These are phyloP conservation scores for Lordiphosa andalusiaca DNA, from an alignment of 2,888 invertebrate genomes.

Conservation along the genomic window DNA sequence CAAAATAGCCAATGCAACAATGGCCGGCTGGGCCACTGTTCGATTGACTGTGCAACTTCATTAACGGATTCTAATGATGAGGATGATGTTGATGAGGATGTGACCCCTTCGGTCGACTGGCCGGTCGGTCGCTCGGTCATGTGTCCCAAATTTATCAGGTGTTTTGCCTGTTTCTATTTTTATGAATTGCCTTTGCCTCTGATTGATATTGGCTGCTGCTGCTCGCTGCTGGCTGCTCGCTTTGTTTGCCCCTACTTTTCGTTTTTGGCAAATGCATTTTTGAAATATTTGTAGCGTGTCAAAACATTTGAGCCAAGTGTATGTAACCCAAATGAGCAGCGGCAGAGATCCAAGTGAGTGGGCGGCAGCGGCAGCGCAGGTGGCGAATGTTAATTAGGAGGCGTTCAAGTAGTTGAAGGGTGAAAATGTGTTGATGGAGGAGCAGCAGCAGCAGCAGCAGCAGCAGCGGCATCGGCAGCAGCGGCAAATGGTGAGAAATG, in stretches of 20 bases:
- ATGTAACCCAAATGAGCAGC: conserved; percentile 4
- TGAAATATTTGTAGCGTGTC: conserved; percentile 56
- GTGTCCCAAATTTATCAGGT: conserved; percentile 78
- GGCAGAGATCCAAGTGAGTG: conserved; percentile 14
- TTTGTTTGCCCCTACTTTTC: conserved; percentile 10
- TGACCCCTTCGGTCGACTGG: too few species aligned
- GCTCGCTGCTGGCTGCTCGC: too few species aligned
- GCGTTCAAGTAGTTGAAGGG: too few species aligned
- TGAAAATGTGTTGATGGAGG: background rate
- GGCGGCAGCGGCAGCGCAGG: conserved; percentile 1
- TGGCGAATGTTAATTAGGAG: background rate
- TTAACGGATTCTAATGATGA: background rate
- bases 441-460: too few species aligned
- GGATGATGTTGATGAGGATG: too few species aligned
- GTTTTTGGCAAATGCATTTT: conserved; percentile 44
- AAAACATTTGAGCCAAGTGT: conserved; percentile 4
- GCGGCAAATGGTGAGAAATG: too few species aligned
- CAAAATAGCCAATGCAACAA: conserved; percentile 23
- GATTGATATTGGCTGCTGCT: conserved; percentile 31
- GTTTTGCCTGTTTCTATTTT: conserved; percentile 71
- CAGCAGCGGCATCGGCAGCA: too few species aligned
- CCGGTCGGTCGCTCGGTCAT: conserved; percentile 3
- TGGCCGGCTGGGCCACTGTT: conserved; percentile 27
- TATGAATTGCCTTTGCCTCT: conserved; percentile 47
- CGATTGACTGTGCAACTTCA: conserved; percentile 20